phyloP scores from a whole-genome alignment of 2,888 invertebrate genomes.

The Augiades crinisus region DNA sequence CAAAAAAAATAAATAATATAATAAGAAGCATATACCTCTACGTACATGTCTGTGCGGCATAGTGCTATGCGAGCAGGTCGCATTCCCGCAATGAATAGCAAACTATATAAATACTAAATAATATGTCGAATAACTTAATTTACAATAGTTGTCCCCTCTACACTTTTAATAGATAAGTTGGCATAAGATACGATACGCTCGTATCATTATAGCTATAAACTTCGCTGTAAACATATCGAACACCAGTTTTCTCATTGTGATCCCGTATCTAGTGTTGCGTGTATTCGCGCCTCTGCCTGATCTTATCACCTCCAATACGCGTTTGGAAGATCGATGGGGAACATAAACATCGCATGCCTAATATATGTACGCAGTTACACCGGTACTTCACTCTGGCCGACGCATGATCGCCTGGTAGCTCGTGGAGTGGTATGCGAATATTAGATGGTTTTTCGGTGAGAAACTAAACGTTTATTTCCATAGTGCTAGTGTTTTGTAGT shows the following conservation, averaged over 20 bases:
- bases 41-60: too few species aligned
- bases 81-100: too few species aligned
- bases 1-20: too few species aligned
- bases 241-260: conserved; percentile 23
- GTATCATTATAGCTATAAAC: neutral
- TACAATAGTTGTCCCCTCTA: neutral
- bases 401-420: neutral
- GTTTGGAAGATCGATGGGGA: conserved; percentile 24
- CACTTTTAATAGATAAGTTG: conserved; percentile 3
- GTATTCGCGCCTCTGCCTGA: conserved; percentile 20
- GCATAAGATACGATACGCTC: neutral
- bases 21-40: too few species aligned
- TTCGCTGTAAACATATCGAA: conserved; percentile 11
- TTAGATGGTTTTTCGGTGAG: too few species aligned
- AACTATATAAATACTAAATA: too few species aligned
- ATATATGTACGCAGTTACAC: conserved; percentile 2
- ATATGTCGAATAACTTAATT: conserved; percentile 7
- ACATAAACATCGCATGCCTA: conserved; percentile 14
- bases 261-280: conserved; percentile 16
- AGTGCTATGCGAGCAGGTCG: too few species aligned
- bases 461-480: too few species aligned
- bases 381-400: neutral
- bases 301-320: conserved; percentile 23
- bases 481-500: too few species aligned
- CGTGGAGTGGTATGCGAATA: neutral